Evolutionary conservation across 2,888 invertebrate genomes (phyloP), one percentile per base, ranked within the genome.

Genomic region (Lucinisca nassula): DNA sequence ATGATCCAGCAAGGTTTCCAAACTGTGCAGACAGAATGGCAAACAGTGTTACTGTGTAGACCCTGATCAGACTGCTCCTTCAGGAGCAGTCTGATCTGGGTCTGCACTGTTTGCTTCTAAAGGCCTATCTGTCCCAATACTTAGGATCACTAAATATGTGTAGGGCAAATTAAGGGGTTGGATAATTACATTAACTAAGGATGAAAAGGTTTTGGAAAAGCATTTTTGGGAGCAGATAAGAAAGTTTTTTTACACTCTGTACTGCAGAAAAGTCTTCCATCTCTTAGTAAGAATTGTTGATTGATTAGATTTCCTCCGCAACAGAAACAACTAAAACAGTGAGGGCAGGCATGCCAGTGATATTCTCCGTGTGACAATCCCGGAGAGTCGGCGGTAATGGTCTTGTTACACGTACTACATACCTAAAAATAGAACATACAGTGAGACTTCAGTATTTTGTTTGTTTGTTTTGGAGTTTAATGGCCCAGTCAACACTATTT

Each of bases 301-400:
- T 95, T 94, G 77, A 95, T 92, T 35, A 95, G 90, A 72, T 92
- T 93, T 8, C 90, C 87, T 14, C 91, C 92, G 85, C 94, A 95
- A 24, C 92, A 88, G 77, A 92, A 92, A 79, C 94, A 95, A 84
- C 94, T 93, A 86, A 95, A 95, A 84, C 95, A 95, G 82, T 95
- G 95, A 21, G 95, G 95, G 81, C 95, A 95, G 0, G 95, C 95
- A 83, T 95, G 95, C 95, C 95, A 95, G 89, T 95, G 94, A 74
- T 91, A 90, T 21, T 93, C 92, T 10, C 93, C 93, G 87, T 95
- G 95, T 1, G 93, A 94, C 55, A 95, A 85, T 6, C 95, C 95
- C 0, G 95, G 95, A 2, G 94, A 93, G 75, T 95, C 95, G 0
- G 94, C 94, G 0, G 94, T 94, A 37, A 95, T 95, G 14, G 93